Evolutionary conservation across 2,113 vertebrate species (phyloP).

Genomic region (Taurulus bubalis): DNA sequence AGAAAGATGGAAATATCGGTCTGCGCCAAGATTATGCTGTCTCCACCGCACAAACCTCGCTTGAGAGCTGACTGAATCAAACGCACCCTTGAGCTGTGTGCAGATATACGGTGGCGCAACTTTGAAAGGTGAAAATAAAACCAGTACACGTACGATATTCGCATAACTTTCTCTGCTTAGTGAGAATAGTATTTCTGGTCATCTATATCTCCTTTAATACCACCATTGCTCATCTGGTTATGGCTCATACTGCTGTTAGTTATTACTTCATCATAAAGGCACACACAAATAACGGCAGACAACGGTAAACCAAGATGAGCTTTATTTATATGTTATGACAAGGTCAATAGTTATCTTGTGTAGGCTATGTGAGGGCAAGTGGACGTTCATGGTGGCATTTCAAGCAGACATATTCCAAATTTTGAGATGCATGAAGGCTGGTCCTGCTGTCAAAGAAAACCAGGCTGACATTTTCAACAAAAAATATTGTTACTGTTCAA

Average conservation of each 20-base stretch:
- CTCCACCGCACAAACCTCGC: background rate
- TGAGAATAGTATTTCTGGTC: background rate
- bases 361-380: slow-evolving; percentile 67
- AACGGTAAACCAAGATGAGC: slow-evolving; percentile 78
- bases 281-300: slow-evolving; percentile 46
- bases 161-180: background rate
- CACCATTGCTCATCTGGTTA: background rate
- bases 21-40: accelerated
- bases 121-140: background rate
- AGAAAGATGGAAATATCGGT: accelerated
- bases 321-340: slow-evolving; percentile 84
- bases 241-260: background rate
- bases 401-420: slow-evolving; percentile 71
- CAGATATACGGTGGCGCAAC: background rate
- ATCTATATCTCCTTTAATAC: background rate
- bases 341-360: slow-evolving; percentile 74
- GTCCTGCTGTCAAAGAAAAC: slow-evolving; percentile 72
- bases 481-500: slow-evolving; percentile 56
- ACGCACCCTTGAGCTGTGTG: background rate
- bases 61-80: background rate
- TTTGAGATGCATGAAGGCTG: slow-evolving; percentile 64
- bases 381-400: slow-evolving; percentile 68
- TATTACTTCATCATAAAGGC: background rate
- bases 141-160: background rate
- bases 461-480: slow-evolving; percentile 57